These are phyloP conservation scores for Galaxea fascicularis DNA, from an alignment of 92 coral and sea anemone genomes.

Conservation along the genomic window DNA sequence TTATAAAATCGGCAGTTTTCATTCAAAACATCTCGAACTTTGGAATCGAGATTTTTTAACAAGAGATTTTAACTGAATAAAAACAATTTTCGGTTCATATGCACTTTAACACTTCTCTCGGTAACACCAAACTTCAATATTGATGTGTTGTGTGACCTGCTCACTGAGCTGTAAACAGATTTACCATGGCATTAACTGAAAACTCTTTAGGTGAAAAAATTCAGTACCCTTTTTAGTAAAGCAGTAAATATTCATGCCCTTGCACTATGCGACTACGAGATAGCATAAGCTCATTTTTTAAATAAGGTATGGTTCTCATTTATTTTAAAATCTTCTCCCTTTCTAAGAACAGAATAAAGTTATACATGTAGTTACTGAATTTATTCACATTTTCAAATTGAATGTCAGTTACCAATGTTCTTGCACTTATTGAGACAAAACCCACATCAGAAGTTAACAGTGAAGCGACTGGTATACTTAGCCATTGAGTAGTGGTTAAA, in stretches of 20 bases:
- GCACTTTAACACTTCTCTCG: slow-evolving; percentile 12
- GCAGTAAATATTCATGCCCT: slow-evolving; percentile 39
- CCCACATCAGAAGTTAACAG: no score
- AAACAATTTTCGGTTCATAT: no score
- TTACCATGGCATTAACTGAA: slow-evolving; percentile 17
- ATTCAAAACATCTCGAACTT: no score
- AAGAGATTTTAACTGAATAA: no score
- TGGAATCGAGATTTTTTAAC: no score
- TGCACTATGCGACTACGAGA: slow-evolving; percentile 22
- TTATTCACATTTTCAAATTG: slow-evolving; percentile 39
- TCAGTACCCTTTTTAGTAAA: slow-evolving; percentile 32
- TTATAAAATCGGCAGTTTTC: no score
- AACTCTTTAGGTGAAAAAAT: slow-evolving; percentile 37
- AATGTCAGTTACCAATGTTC: no score
- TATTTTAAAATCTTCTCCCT: slow-evolving; percentile 18
- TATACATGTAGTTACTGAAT: slow-evolving; percentile 16
- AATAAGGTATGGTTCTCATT: slow-evolving; percentile 29
- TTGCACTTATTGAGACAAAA: no score
- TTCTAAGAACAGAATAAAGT: slow-evolving; percentile 22
- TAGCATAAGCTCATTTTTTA: slow-evolving; percentile 11
- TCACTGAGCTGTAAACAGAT: slow-evolving; percentile 50
- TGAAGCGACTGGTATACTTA: no score
- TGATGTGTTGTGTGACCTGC: slow-evolving; percentile 37
- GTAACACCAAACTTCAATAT: slow-evolving; percentile 28
- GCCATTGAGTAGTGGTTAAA: no score